Evolutionary conservation across 1,140 invertebrate genomes (phyloP).

Genomic region (Solen grandis): DNA sequence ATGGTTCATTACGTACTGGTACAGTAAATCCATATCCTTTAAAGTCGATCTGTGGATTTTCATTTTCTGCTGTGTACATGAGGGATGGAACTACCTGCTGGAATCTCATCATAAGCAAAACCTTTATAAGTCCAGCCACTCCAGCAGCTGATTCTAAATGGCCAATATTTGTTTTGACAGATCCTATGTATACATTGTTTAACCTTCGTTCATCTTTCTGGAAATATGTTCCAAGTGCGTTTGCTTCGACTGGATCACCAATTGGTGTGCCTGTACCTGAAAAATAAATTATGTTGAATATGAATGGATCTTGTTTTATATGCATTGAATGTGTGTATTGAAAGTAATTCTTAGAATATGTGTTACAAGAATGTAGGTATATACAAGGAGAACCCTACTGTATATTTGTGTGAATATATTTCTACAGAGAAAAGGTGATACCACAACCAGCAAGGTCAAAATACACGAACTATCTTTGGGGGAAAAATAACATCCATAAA

Average conservation of each 20-base stretch:
- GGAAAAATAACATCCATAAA: not conserved
- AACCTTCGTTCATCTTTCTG: not conserved
- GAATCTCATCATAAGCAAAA: conserved; percentile 74
- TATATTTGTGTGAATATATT: no score
- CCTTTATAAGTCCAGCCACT: conserved; percentile 92
- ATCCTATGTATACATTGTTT: conserved; percentile 63
- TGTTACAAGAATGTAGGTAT: no score
- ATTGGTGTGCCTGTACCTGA: conserved; percentile 66
- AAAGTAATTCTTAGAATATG: no score
- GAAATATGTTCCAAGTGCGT: conserved; percentile 13
- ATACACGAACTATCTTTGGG: no score
- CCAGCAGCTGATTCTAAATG: conserved; percentile 93
- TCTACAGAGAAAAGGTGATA: no score
- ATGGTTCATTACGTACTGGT: conserved; percentile 47
- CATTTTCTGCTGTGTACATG: conserved; percentile 75
- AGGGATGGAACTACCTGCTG: conserved; percentile 67
- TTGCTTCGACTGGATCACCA: conserved; percentile 65
- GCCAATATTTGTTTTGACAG: conserved; percentile 75
- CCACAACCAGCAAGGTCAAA: no score
- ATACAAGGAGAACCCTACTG: no score
- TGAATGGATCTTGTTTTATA: no score
- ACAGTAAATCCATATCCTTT: conserved; percentile 61
- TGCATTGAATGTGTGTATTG: no score
- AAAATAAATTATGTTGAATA: no score
- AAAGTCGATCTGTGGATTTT: conserved; percentile 68